Conservation (phyloP, 1,140 invertebrate genomes). For the Paramacrobiotus metropolitanus region DNA sequence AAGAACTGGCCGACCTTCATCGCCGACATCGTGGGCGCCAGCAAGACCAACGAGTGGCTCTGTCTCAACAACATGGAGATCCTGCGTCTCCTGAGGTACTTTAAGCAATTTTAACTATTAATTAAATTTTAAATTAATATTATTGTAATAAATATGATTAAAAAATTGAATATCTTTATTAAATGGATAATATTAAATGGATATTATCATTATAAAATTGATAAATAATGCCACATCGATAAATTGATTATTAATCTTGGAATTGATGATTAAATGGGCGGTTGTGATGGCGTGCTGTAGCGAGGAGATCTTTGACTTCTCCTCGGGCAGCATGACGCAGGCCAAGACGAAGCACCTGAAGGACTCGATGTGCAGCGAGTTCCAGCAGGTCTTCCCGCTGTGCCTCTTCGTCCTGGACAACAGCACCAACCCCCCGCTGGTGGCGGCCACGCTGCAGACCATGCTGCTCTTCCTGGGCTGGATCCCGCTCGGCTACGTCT, state of each 20-base stretch:
- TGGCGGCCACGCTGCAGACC: slow-evolving; percentile 81
- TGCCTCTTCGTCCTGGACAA: slow-evolving; percentile 95
- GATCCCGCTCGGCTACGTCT: slow-evolving; percentile 98
- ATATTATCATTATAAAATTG: no score
- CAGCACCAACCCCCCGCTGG: slow-evolving; percentile 79
- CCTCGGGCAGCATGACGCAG: slow-evolving; percentile 86
- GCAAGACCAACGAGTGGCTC: slow-evolving; percentile 90
- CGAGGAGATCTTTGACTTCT: slow-evolving; percentile 99
- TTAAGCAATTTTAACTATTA: no score
- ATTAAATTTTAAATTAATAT: slow-evolving; percentile 6
- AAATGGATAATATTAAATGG: no score
- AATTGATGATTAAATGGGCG: background rate
- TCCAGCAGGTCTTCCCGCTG: slow-evolving; percentile 87
- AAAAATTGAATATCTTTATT: background rate
- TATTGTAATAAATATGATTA: slow-evolving; percentile 8
- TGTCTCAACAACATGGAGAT: slow-evolving; percentile 99
- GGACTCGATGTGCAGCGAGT: slow-evolving; percentile 98
- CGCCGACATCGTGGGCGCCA: slow-evolving; percentile 90
- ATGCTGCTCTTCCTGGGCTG: slow-evolving; percentile 90
- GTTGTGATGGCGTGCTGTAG: slow-evolving; percentile 23
- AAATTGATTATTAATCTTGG: no score
- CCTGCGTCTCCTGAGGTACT: slow-evolving; percentile 67
- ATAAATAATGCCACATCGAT: no score
- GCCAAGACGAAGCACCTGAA: slow-evolving; percentile 97
- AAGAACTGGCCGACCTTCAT: slow-evolving; percentile 99